These are phyloP conservation scores for Odontesthes bonariensis DNA, from an alignment of 2,113 vertebrate genomes.

Conservation along the genomic window DNA sequence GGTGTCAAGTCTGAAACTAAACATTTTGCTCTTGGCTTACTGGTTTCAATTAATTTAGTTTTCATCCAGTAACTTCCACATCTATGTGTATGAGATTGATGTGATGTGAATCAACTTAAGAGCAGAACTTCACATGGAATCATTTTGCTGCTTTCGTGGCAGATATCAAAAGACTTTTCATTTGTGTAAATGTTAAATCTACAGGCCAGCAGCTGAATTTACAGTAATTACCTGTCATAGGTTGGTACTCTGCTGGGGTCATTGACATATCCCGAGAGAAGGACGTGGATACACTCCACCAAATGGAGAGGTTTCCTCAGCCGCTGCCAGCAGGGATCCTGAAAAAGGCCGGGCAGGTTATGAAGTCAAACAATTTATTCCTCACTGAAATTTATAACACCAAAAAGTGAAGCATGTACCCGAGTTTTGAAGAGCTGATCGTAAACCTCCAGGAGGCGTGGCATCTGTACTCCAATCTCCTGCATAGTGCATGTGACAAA, in stretches of 20 bases:
- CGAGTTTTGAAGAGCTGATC: slow-evolving; percentile 95
- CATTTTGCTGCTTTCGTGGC: no score
- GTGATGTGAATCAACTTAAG: no score
- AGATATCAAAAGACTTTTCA: no score
- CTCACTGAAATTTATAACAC: not conserved
- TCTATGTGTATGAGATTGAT: no score
- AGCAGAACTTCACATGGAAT: no score
- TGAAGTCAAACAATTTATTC: not conserved
- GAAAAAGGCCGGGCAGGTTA: not conserved
- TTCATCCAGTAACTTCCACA: no score
- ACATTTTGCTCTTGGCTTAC: no score
- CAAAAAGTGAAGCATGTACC: slow-evolving; percentile 70
- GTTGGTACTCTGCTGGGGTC: slow-evolving; percentile 90
- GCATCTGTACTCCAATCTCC: slow-evolving; percentile 92
- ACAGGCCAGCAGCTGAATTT: not conserved
- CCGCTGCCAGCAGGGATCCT: slow-evolving; percentile 97
- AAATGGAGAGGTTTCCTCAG: slow-evolving; percentile 94
- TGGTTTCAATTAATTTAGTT: no score
- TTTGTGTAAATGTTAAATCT: not conserved
- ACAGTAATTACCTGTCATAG: slow-evolving; percentile 84
- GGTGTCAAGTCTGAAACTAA: no score
- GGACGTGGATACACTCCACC: slow-evolving; percentile 93
- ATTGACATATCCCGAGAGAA: slow-evolving; percentile 90
- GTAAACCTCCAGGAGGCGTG: slow-evolving; percentile 93
- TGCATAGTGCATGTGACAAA: slow-evolving; percentile 95